phyloP scores from a whole-genome alignment of 2,797 vertebrate genomes.

The Rhadinocentrus ornatus region DNA sequence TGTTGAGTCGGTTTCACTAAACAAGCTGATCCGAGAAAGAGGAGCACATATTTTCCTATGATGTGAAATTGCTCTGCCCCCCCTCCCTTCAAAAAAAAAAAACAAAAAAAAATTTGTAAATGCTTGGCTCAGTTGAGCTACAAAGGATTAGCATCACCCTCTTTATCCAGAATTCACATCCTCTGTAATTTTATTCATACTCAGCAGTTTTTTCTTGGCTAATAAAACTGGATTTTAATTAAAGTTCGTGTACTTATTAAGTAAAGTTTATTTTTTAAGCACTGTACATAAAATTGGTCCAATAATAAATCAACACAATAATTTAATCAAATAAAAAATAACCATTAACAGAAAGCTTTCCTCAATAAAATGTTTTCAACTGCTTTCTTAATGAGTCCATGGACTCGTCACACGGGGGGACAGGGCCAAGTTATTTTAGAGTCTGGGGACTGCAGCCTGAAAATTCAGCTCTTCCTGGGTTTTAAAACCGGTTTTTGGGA shows the following conservation, averaged over 20 bases:
- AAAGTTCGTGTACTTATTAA: slow-evolving; percentile 27
- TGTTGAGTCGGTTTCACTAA: slow-evolving; percentile 22
- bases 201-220: slow-evolving; percentile 37
- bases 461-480: too few relatives aligned
- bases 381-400: too few relatives aligned
- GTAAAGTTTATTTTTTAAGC: too few relatives aligned
- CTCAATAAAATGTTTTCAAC: too few relatives aligned
- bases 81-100: slow-evolving; percentile 10
- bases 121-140: slow-evolving; percentile 14
- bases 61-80: slow-evolving; percentile 20
- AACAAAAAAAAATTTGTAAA: slow-evolving; percentile 25
- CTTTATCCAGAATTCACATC: slow-evolving; percentile 1
- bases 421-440: too few relatives aligned
- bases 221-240: slow-evolving; percentile 60
- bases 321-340: too few relatives aligned
- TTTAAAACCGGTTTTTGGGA: too few relatives aligned
- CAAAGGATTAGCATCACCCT: neutral
- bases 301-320: too few relatives aligned
- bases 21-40: slow-evolving; percentile 42
- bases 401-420: too few relatives aligned
- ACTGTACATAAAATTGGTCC: too few relatives aligned
- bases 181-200: slow-evolving; percentile 12
- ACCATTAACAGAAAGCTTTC: too few relatives aligned
- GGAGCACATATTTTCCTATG: slow-evolving; percentile 30
- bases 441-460: too few relatives aligned